Evolutionary conservation across 1,140 invertebrate genomes (phyloP), one percentile per base, ranked within the genome.

Genomic region (Plectus sambesii): DNA sequence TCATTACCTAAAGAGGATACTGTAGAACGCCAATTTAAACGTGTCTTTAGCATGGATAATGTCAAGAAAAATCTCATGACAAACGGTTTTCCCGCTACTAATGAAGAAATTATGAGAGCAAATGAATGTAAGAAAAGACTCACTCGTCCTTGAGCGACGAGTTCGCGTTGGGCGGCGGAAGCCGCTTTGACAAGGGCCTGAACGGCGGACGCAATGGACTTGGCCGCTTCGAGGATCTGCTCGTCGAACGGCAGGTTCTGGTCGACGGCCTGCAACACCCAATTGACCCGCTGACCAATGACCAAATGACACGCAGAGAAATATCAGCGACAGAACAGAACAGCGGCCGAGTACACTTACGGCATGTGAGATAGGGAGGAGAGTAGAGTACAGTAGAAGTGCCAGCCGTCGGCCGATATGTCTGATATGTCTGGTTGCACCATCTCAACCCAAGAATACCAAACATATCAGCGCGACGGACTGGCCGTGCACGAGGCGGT

Each of bases 171-270:
- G 0, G 92, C 89, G 5, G 86, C 83, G 42, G 87, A 90, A 0
- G 93, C 92, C 1, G 90, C 88, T 65, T 93, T 85, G 0, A 99
- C 88, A 0, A 98, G 72, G 0, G 89, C 88, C 2, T 90, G 88
- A 0, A 92, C 96, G 0, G 92, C 93, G 1, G 86, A 82, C 42
- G 92, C 88, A 55, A 99, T 97, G 0, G 88, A 92, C 73, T 96
- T 94, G 8, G 90, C 90, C 2, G 92, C 90, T 70, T 94, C 87
- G 55, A 99, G 71, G 55, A 99, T 98, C 82, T 97, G 93, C 70
- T 97, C 92, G 69, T 99, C 93, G 49, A 73, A 98, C 93, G 72
- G 15, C 5, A 74, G 58, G 27, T 64, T 84, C 70, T 94, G 87
- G 69, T 90, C 87, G 2, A 87, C 79, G 73, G 90, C 84, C 82